Percentiles rank a stretch among this genome's conserved stretches.
phyloP scores from a whole-genome alignment of 2,797 vertebrate species.

The Dermochelys coriacea region DNA sequence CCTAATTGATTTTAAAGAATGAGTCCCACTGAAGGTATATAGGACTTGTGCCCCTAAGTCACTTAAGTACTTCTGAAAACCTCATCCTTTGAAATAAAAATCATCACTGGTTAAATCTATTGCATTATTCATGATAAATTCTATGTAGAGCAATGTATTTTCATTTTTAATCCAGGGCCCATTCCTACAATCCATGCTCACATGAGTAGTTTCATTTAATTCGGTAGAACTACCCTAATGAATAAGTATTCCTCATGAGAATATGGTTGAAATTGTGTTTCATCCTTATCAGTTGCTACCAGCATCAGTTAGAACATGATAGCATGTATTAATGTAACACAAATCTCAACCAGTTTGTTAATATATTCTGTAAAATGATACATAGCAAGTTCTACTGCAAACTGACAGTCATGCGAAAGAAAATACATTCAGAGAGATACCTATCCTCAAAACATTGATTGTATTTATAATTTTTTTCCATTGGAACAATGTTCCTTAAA shows the following conservation, averaged over 20 bases:
- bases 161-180: not conserved
- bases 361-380: not conserved
- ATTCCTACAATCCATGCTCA: not conserved
- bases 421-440: not conserved
- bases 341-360: not conserved
- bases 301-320: not conserved
- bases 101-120: not conserved
- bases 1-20: not conserved
- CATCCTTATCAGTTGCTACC: not conserved
- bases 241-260: not conserved
- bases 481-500: not conserved
- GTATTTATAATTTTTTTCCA: not conserved
- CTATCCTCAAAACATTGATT: constrained; percentile 35
- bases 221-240: constrained; percentile 10
- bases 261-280: constrained; percentile 10
- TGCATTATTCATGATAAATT: rapidly evolving
- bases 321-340: not conserved
- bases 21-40: not conserved
- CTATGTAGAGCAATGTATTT: not conserved
- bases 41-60: not conserved
- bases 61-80: constrained; percentile 18
- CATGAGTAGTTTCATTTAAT: constrained; percentile 9
- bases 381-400: not conserved
- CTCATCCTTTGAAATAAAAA: not conserved
- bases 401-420: not conserved